Evolutionary conservation across 2,888 invertebrate species (phyloP).

Genomic region (Drymonia ruficornis): DNA sequence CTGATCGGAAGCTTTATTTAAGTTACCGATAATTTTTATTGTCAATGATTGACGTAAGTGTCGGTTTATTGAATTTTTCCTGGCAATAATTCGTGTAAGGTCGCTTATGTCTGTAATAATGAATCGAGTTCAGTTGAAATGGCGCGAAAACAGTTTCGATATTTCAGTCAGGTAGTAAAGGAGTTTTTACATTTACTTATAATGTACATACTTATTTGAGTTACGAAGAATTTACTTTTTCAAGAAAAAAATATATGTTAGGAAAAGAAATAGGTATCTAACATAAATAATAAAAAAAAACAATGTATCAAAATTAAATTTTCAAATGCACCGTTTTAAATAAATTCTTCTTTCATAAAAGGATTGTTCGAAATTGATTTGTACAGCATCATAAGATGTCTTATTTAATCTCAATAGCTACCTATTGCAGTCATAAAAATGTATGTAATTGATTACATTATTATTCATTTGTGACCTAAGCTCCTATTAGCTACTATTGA

Average conservation of each 20-base stretch:
- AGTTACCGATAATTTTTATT: slow-evolving; percentile 34
- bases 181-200: no score
- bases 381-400: no score
- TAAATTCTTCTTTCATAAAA: no score
- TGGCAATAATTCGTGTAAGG: slow-evolving; percentile 9
- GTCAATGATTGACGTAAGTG: slow-evolving; percentile 30
- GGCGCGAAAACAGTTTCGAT: neutral
- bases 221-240: no score
- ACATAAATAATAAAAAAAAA: no score
- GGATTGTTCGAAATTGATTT: no score
- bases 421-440: neutral
- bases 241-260: no score
- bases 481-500: neutral
- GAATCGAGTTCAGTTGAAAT: neutral
- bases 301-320: neutral
- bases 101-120: neutral
- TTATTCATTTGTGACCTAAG: neutral
- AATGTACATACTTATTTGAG: no score
- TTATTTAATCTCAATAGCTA: no score
- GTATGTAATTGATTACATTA: neutral
- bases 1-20: slow-evolving; percentile 19
- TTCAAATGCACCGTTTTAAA: no score
- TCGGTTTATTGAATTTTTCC: slow-evolving; percentile 38
- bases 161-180: neutral
- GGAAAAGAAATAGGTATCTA: no score